phyloP scores from a whole-genome alignment of 2,888 invertebrate species.

The Tuta absoluta region DNA sequence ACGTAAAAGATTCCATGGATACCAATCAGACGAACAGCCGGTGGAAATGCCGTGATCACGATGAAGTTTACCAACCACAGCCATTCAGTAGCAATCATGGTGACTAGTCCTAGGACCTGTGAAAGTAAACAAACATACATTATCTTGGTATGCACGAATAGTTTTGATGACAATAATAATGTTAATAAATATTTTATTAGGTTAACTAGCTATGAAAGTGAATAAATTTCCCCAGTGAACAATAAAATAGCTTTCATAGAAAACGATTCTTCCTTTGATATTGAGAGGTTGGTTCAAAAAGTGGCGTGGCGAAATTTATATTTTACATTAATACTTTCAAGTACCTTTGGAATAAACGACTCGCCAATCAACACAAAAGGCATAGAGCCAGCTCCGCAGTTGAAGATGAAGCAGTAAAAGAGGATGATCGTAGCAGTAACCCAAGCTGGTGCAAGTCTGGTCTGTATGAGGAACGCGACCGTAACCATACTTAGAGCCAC shows the following conservation, averaged over 20 bases:
- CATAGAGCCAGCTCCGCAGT: conserved; percentile 66
- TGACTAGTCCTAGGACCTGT: background rate
- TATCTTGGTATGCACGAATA: too few species aligned
- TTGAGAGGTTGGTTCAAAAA: too few species aligned
- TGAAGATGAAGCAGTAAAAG: conserved; percentile 65
- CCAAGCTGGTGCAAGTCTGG: conserved; percentile 47
- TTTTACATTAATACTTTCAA: too few species aligned
- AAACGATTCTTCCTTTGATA: too few species aligned
- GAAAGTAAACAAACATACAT: background rate
- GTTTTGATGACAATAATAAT: too few species aligned
- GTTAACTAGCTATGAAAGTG: too few species aligned
- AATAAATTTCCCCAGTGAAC: too few species aligned
- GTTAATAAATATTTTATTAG: too few species aligned
- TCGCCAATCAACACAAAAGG: conserved; percentile 61
- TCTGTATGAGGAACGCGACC: conserved; percentile 57
- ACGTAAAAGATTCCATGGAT: conserved; percentile 1
- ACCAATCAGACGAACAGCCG: background rate
- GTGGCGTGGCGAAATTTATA: too few species aligned
- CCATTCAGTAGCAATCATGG: conserved; percentile 8
- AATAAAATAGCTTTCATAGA: too few species aligned
- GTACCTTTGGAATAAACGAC: conserved; percentile 59
- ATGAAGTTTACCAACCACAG: background rate
- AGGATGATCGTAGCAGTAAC: conserved; percentile 53
- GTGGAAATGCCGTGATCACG: background rate
- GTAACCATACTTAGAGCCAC: conserved; percentile 52